Conservation (phyloP, 2,113 vertebrate species). For the Podiceps cristatus region DNA sequence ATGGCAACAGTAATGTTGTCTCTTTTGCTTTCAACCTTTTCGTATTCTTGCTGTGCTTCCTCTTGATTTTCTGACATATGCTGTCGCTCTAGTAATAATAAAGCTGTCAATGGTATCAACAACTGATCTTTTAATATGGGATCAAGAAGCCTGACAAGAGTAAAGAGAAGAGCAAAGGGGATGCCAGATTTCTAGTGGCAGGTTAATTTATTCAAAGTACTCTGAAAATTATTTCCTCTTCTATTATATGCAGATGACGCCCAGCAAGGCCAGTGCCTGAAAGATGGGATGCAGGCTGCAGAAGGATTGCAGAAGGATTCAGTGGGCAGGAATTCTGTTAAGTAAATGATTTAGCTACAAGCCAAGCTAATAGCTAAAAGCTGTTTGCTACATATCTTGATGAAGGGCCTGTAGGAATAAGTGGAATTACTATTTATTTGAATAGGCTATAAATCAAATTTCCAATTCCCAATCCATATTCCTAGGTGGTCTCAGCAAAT, state of each 20-base stretch:
- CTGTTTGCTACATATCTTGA: not conserved
- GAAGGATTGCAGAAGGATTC: not conserved
- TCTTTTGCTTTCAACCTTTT: slow-evolving; percentile 30
- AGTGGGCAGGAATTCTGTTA: not conserved
- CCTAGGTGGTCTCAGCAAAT: not conserved
- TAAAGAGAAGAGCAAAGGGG: not conserved
- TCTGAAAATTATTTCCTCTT: not conserved
- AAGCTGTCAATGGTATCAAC: slow-evolving; percentile 10
- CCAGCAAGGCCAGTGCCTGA: not conserved
- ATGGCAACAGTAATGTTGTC: not conserved
- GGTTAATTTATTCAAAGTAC: not conserved
- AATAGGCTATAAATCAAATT: not conserved
- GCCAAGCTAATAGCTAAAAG: not conserved
- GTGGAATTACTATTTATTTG: slow-evolving; percentile 26
- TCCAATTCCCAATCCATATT: not conserved
- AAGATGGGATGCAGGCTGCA: not conserved
- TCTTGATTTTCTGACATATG: slow-evolving; percentile 22
- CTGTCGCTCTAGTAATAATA: slow-evolving; percentile 25
- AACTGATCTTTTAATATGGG: not conserved
- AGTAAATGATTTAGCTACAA: not conserved
- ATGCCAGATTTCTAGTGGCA: not conserved
- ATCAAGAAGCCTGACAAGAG: slow-evolving; percentile 12
- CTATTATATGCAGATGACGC: not conserved
- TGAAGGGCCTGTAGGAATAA: not conserved
- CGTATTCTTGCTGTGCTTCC: not conserved